Evolutionary conservation across 2,113 vertebrate species (phyloP).

Genomic region (Benitochromis conjunctus): DNA sequence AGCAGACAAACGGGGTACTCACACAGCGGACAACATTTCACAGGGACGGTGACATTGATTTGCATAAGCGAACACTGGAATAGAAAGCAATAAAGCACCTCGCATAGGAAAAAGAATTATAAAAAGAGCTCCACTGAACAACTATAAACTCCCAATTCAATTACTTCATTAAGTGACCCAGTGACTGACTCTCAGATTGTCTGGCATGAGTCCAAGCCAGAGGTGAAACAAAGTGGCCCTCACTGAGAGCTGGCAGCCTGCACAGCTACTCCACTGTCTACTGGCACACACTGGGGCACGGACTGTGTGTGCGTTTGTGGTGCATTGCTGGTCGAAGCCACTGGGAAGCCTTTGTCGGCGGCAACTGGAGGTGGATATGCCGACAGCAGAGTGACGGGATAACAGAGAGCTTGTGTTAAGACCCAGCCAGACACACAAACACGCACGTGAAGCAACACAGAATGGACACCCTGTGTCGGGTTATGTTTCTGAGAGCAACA

Average conservation of each 20-base stretch:
- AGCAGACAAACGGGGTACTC: neutral
- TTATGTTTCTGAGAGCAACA: slow-evolving; percentile 7
- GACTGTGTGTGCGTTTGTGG: slow-evolving; percentile 1
- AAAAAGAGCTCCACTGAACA: slow-evolving; percentile 2
- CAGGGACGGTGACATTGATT: neutral
- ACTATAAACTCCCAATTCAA: slow-evolving; percentile 59
- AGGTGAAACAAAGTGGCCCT: slow-evolving; percentile 66
- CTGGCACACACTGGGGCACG: slow-evolving; percentile 26
- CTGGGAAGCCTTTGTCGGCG: slow-evolving; percentile 59
- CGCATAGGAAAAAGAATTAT: neutral
- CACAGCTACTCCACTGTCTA: slow-evolving; percentile 55
- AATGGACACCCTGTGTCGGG: neutral
- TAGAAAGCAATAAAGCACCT: slow-evolving; percentile 27
- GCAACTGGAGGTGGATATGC: slow-evolving; percentile 45
- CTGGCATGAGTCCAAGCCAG: slow-evolving; percentile 46
- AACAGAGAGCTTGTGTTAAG: slow-evolving; percentile 48
- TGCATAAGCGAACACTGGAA: neutral
- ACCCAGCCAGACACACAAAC: neutral
- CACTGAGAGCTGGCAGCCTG: slow-evolving; percentile 42
- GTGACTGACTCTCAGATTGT: slow-evolving; percentile 46
- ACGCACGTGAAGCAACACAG: neutral
- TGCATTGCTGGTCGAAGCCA: slow-evolving; percentile 13
- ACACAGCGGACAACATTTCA: neutral
- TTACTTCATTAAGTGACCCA: slow-evolving; percentile 56
- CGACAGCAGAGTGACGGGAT: slow-evolving; percentile 7